Evolutionary conservation across 2,113 vertebrate genomes (phyloP), one percentile per base, ranked within the genome.

Genomic region (Octodon degus): DNA sequence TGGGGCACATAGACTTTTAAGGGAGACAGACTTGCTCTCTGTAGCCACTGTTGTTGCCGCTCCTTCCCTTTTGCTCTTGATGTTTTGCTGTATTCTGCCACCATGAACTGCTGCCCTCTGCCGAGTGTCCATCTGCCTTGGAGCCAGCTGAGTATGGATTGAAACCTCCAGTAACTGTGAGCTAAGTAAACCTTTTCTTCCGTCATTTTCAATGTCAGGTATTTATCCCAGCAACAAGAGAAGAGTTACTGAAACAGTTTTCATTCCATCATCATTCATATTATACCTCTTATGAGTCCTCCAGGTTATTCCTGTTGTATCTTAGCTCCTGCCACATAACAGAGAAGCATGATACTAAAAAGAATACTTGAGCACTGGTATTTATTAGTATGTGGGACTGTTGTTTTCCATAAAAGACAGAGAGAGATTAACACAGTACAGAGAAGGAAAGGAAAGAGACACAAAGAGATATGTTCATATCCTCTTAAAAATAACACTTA

Each of bases 381-480:
- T 87, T 79, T 92, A 43, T 74, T 86, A 55, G 14, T 47, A 84
- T 60, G 7, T 3, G 55, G 58, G 74, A 76, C 32, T 82, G 34
- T 2, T 67, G 70, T 6, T 74, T 90, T 83, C 87, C 22, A 27
- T 63, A 63, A 55, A 85, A 32, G 12, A 43, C 43, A 70, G 40
- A 43, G n/a, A 19, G 4, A 40, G 22, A n/a, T 58, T 80, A 84
- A 62, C 7, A 27, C 25, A 89, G 30, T 50, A 63, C 68, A 83
- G 80, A 96, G 63, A 88, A 96, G 34, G 6, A 84, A 96, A 86
- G 2, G 27, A 86, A 95, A 63, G 72, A 94, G 60, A 50, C 10
- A 13, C 32, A 72, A 94, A 85, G 85, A 87, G 86, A 50, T 30
- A 11, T 70, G 14, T 55, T 79, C 20, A 47, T 93, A 89, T 94